Evolutionary conservation across 1,140 invertebrate genomes (phyloP).

Genomic region (Aphaenogaster floridana): DNA sequence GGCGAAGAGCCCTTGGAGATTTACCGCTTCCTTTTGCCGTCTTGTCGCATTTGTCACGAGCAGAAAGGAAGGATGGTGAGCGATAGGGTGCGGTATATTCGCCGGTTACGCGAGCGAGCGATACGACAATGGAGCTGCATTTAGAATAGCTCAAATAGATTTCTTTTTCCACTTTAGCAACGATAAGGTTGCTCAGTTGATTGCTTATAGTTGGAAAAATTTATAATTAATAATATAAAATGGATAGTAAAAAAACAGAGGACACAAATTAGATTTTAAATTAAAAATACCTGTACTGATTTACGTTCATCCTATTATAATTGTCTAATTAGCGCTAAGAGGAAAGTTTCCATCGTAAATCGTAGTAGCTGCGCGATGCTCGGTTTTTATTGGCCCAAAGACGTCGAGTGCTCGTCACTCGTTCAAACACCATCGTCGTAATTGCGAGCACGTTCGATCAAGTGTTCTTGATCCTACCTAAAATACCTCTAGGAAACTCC

Average conservation of each 20-base stretch:
- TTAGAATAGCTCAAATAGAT: conserved; percentile 4
- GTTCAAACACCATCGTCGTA: conserved; percentile 69
- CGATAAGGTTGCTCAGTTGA: neutral
- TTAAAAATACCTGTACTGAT: neutral
- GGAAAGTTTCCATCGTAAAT: neutral
- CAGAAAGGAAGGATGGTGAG: conserved; percentile 24
- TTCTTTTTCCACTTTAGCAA: conserved; percentile 12
- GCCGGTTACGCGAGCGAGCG: conserved; percentile 13
- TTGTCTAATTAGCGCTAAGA: neutral
- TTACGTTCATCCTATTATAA: neutral
- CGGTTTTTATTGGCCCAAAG: conserved; percentile 66
- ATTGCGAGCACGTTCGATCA: conserved; percentile 67
- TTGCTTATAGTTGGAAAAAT: neutral
- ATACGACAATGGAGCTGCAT: conserved; percentile 30
- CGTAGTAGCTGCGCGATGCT: neutral
- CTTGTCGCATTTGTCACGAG: conserved; percentile 58
- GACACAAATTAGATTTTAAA: neutral
- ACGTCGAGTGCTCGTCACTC: conserved; percentile 66
- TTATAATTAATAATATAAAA: neutral
- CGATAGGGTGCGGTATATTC: conserved; percentile 30
- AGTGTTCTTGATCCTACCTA: conserved; percentile 46
- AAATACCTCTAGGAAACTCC: conserved; percentile 34
- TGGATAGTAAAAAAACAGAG: neutral
- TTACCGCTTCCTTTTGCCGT: conserved; percentile 53
- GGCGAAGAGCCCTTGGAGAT: conserved; percentile 41